Base-by-base conservation (phyloP, 1,140 invertebrate genomes). In the Atopsyche davidsoni region DNA sequence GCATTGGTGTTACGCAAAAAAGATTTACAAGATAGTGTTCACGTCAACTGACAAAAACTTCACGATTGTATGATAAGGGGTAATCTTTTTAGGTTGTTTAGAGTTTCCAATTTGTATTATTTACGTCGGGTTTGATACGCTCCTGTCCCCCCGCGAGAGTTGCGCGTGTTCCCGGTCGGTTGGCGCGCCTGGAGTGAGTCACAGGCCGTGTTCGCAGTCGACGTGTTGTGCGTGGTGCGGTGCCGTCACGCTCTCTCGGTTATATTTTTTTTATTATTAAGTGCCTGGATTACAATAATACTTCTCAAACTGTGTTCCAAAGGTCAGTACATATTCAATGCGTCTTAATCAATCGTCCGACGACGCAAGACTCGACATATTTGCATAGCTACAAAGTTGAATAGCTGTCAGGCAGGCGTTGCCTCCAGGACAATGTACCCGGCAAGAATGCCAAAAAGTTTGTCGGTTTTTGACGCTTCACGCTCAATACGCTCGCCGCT, bases 361-460 rank as follows among this genome's bases (percentile, higher is more conserved):
- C 11, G 16, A 14, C 19, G 4, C 11, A 39, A 4, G 17, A 39
- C 19, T 39, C 13, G 3, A 10, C n/a, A 17, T 39, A 17, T 39
- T 23, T 24, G 2, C 13, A 13, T 16, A 36, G 2, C 18, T 36
- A 7, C 22, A 13, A 16, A 34, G 17, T 6, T 16, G 16, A 45
- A 35, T 16, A n/a, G 14, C 47, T 50, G 47, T 50, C 47, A 50
- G 25, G 47, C 47, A 50, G 47, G 47, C 47, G 47, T 50, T 50
- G 47, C 24, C 47, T 50, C 18, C 44, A 42, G 46, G 46, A 47
- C 46, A 47, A 47, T 28, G 46, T 47, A 47, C 46, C 47, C 47
- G 47, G 47, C 47, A 34, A 11, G 39, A 50, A 49, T 49, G 47
- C 47, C 47, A 24, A 42, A 49, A 34, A 34, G 32, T 46, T 38